A percentile compares a stretch with the other conserved stretches of the same genome.
Evolutionary conservation across 2,888 invertebrate genomes (phyloP).

Genomic region (Pristionchus exspectatus): DNA sequence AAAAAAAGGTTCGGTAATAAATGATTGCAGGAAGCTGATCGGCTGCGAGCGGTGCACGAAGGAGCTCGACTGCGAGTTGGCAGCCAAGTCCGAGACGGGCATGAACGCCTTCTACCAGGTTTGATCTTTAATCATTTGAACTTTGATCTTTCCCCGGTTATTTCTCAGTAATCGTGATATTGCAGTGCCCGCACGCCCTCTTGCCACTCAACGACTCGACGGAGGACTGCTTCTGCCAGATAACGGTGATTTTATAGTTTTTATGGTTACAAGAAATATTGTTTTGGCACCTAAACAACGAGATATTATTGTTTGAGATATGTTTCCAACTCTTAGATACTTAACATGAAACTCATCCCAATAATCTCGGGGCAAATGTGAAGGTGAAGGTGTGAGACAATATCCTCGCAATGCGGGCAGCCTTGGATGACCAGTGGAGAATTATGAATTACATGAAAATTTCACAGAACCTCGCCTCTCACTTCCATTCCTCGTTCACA

Average conservation of each 20-base stretch:
- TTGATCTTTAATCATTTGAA: background rate
- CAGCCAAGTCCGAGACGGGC: constrained; percentile 64
- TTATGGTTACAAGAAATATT: background rate
- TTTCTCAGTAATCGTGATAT: constrained; percentile 63
- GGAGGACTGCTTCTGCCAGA: constrained; percentile 76
- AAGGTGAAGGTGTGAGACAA: too few species aligned
- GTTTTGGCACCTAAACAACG: too few species aligned
- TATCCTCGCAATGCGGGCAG: too few species aligned
- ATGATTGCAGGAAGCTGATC: constrained; percentile 70
- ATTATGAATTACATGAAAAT: background rate
- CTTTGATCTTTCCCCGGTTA: background rate
- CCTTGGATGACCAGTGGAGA: too few species aligned
- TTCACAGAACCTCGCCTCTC: constrained; percentile 41
- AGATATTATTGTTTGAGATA: too few species aligned
- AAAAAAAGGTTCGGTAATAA: too few species aligned
- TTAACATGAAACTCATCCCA: too few species aligned
- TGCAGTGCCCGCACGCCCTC: constrained; percentile 76
- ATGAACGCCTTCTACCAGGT: constrained; percentile 46
- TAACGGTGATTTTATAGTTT: constrained; percentile 41
- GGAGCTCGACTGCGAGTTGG: constrained; percentile 73
- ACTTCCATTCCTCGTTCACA: constrained; percentile 44
- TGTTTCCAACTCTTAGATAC: too few species aligned
- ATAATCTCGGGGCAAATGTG: background rate
- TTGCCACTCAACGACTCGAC: constrained; percentile 72
- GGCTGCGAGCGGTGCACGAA: constrained; percentile 76